Conservation (phyloP, 2,797 vertebrate species). For the Silurus lanzhouensis region DNA sequence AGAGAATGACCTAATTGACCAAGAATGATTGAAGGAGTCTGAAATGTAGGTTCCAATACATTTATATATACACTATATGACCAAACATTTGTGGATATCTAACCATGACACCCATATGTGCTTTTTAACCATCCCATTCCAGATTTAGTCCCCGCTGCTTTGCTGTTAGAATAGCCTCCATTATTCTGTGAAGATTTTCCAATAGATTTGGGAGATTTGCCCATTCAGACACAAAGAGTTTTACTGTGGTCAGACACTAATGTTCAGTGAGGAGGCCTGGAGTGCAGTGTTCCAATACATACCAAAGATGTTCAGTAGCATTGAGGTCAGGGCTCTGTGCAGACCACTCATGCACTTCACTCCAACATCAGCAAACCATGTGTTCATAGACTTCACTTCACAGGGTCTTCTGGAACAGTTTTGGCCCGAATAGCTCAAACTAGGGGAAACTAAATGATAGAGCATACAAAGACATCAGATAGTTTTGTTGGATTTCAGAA, state of each 20-base stretch:
- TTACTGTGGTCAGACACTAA: background rate
- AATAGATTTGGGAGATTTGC: background rate
- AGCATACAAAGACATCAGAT: background rate
- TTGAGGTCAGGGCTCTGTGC: background rate
- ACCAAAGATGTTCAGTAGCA: background rate
- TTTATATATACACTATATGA: background rate
- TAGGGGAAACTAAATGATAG: no score
- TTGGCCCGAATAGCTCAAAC: background rate
- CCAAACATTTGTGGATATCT: background rate
- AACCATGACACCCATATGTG: background rate
- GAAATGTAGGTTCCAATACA: background rate
- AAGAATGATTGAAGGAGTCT: background rate
- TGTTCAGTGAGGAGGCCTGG: background rate
- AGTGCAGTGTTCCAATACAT: background rate
- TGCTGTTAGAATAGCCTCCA: background rate
- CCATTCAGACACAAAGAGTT: background rate
- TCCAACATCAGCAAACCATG: conserved; percentile 7
- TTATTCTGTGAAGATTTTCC: background rate
- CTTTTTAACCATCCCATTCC: background rate
- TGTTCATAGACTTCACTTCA: background rate
- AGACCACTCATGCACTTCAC: background rate
- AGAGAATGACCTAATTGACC: background rate
- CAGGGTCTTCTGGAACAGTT: background rate
- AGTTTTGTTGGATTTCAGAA: background rate
- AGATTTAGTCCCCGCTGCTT: background rate